Percentiles rank a stretch among this genome's conserved stretches.
Evolutionary conservation across 2,888 invertebrate species (phyloP).

Genomic region (Dryocosmus kuriphilus): DNA sequence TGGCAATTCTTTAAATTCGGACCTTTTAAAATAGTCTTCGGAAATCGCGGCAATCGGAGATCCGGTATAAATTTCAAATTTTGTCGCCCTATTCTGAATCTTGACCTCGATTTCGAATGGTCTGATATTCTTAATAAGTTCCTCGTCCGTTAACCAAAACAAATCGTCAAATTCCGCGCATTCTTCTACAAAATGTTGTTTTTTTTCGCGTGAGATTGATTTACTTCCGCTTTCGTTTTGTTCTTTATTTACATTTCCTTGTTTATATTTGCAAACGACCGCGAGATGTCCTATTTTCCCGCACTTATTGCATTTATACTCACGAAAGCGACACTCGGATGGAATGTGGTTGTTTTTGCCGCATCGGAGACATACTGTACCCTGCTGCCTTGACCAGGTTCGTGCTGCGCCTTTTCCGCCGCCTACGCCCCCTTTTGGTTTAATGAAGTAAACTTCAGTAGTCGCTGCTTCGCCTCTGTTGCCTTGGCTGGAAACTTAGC

Average conservation of each 20-base stretch:
- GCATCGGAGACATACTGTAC: not conserved
- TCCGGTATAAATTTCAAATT: constrained; percentile 50
- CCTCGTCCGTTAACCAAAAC: constrained; percentile 27
- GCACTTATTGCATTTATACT: constrained; percentile 38
- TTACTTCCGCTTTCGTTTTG: too few species aligned
- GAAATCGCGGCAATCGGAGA: constrained; percentile 51
- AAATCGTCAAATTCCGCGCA: constrained; percentile 41
- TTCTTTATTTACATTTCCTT: too few species aligned
- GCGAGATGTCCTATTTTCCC: constrained; percentile 35
- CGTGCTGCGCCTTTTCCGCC: not conserved
- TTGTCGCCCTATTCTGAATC: constrained; percentile 19
- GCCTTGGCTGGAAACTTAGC: not conserved
- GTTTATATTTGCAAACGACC: constrained; percentile 10
- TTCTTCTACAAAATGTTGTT: constrained; percentile 38
- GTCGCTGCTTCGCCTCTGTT: not conserved
- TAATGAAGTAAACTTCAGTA: constrained; percentile 34
- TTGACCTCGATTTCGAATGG: constrained; percentile 37
- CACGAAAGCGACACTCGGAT: not conserved
- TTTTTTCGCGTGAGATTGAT: not conserved
- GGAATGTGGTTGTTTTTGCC: constrained; percentile 21
- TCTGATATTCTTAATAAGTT: constrained; percentile 40
- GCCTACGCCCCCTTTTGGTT: not conserved
- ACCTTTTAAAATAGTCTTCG: constrained; percentile 39
- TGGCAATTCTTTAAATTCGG: constrained; percentile 11
- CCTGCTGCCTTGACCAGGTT: not conserved